Evolutionary conservation across 2,888 invertebrate genomes (phyloP).

Genomic region (Microctonus brassicae): DNA sequence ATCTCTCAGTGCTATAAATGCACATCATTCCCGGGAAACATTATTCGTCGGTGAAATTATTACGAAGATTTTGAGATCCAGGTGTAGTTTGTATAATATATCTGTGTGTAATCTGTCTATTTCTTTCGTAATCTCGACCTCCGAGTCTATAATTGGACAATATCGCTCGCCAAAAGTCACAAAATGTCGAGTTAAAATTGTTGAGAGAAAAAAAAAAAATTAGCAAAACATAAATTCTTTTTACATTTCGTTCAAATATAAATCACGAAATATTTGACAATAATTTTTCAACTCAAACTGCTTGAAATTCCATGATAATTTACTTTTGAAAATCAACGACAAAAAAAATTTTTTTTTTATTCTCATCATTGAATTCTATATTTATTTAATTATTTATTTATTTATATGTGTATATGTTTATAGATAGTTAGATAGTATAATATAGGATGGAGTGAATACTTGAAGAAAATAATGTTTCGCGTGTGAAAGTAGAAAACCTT

Average conservation of each 20-base stretch:
- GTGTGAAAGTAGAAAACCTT: conserved; percentile 40
- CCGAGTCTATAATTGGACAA: conserved; percentile 50
- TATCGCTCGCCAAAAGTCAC: conserved; percentile 40
- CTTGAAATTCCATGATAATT: conserved; percentile 1
- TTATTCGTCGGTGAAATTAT: conserved; percentile 9
- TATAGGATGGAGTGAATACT: not conserved
- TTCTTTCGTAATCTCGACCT: conserved; percentile 35
- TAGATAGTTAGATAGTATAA: not conserved
- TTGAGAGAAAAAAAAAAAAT: conserved; percentile 2
- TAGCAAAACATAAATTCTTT: not conserved
- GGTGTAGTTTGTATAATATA: conserved; percentile 6
- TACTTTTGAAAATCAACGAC: conserved; percentile 1
- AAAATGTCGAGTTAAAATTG: conserved; percentile 10
- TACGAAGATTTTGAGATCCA: conserved; percentile 17
- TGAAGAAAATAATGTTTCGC: conserved; percentile 28
- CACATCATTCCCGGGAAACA: not conserved
- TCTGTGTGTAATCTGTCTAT: not conserved
- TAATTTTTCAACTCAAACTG: too few species aligned
- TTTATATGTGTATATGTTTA: not conserved
- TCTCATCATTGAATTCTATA: not conserved
- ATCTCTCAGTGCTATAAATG: not conserved
- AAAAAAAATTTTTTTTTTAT: not conserved
- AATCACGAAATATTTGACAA: not conserved
- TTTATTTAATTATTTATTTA: not conserved
- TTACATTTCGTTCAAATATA: not conserved